Evolutionary conservation across 1,140 invertebrate species (phyloP).

Genomic region (Sminthurinus signatus): DNA sequence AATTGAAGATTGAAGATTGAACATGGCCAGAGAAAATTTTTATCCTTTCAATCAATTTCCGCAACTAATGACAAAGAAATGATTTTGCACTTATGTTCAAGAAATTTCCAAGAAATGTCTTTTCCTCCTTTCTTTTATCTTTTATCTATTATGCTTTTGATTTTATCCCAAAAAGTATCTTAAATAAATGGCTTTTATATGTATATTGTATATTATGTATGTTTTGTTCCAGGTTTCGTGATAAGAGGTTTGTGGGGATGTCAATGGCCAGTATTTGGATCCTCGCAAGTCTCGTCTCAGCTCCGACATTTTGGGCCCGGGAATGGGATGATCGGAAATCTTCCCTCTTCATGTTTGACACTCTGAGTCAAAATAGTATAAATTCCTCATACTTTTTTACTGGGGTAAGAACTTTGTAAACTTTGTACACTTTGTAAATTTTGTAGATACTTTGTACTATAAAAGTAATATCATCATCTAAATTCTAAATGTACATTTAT

Average conservation of each 20-base stretch:
- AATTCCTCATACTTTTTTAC: neutral
- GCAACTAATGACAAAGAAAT: no score
- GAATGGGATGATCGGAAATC: constrained; percentile 26
- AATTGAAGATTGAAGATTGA: no score
- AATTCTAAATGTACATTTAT: neutral
- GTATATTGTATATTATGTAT: neutral
- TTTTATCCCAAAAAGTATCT: no score
- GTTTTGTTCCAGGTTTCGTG: constrained; percentile 29
- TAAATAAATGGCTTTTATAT: no score
- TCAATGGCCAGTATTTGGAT: constrained; percentile 39
- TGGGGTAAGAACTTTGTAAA: neutral
- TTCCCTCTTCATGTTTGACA: neutral
- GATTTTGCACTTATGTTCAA: no score
- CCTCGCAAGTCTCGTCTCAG: constrained; percentile 33
- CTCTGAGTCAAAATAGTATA: neutral
- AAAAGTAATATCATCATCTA: neutral
- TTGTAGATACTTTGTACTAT: neutral
- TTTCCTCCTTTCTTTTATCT: no score
- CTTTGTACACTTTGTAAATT: neutral
- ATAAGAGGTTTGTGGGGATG: constrained; percentile 36
- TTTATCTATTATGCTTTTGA: no score
- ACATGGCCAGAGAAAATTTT: no score
- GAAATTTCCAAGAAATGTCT: no score
- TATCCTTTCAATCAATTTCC: no score
- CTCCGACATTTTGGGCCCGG: constrained; percentile 35